Evolutionary conservation across 2,797 vertebrate genomes (phyloP), one percentile per base, ranked within the genome.

Genomic region (Columba guinea): DNA sequence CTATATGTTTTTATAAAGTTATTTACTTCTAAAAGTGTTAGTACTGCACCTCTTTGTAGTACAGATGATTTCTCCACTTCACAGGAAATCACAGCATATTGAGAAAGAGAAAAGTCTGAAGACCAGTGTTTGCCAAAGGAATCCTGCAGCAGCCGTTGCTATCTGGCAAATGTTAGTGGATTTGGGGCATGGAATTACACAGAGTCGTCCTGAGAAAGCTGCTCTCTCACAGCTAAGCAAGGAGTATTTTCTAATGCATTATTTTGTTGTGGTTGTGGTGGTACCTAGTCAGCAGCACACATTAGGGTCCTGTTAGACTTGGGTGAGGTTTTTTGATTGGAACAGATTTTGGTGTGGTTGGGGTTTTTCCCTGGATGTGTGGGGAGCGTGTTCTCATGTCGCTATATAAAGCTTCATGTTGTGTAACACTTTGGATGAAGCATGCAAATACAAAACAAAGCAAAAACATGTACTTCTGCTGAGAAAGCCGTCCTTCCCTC

Each of bases 361-460:
- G 55, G 52, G 13, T 87, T 95, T 89, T 91, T 58, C 27, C 34
- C 56, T 64, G 90, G 44, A 11, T 55, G 17, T 22, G 26, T 84
- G 64, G 26, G 56, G 64, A 70, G 30, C 2, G 1, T 67, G 68
- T 82, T 92, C 49, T 92, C 1, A 0, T 89, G 39, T 32, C 85
- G 74, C 92, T 90, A 32, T 92, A 46, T 82, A 88, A 94, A 92
- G 37, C 75, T 89, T 84, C 32, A 13, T 32, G 64, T 91, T 95
- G 94, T 91, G 60, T 94, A 95, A 95, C 67, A 3, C 62, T 94
- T 94, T 55, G 93, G 90, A 87, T 64, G 64, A 90, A 80, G 68
- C 81, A 82, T 70, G 78, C 86, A 92, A 73, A 84, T 74, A 73
- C 27, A 73, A 86, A 92, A 58, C 58, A 95, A 85, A 95, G 70